A percentile compares a stretch with the other conserved stretches of the same genome.
phyloP scores from a whole-genome alignment of 1,140 invertebrate genomes.

The Melanaphis sacchari region DNA sequence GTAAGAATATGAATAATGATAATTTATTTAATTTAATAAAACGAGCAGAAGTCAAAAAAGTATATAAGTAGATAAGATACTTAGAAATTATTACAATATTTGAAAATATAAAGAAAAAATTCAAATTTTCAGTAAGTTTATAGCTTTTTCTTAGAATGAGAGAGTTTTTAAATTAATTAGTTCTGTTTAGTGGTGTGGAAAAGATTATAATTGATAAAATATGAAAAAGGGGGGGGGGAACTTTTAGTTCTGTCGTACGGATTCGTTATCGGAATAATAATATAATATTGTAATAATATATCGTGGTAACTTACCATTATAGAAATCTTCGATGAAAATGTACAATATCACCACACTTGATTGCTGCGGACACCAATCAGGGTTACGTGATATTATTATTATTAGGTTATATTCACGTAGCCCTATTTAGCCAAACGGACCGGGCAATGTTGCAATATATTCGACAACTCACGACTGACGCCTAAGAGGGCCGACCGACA shows the following conservation, averaged over 20 bases:
- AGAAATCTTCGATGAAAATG: not conserved
- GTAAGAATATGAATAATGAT: not conserved
- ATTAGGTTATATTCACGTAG: too few relatives aligned
- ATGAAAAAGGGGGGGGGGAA: not conserved
- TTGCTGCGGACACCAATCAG: too few relatives aligned
- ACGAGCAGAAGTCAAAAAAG: not conserved
- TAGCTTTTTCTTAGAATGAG: too few relatives aligned
- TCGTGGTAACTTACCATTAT: not conserved
- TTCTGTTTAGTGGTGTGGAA: too few relatives aligned
- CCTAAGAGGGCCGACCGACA: constrained; percentile 21
- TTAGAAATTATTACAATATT: not conserved
- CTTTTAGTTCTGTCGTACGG: not conserved
- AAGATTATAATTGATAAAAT: not conserved
- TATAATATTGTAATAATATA: not conserved
- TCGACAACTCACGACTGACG: not conserved
- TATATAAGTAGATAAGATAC: too few relatives aligned
- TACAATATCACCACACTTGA: not conserved
- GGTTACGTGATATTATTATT: not conserved
- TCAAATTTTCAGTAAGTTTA: too few relatives aligned
- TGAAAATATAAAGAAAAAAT: too few relatives aligned
- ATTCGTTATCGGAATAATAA: too few relatives aligned
- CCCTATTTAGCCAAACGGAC: not conserved
- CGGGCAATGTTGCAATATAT: not conserved
- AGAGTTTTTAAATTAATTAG: too few relatives aligned
- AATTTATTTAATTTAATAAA: not conserved